These are phyloP conservation scores for Callipepla squamata DNA, from an alignment of 2,113 vertebrate genomes.

Conservation along the genomic window DNA sequence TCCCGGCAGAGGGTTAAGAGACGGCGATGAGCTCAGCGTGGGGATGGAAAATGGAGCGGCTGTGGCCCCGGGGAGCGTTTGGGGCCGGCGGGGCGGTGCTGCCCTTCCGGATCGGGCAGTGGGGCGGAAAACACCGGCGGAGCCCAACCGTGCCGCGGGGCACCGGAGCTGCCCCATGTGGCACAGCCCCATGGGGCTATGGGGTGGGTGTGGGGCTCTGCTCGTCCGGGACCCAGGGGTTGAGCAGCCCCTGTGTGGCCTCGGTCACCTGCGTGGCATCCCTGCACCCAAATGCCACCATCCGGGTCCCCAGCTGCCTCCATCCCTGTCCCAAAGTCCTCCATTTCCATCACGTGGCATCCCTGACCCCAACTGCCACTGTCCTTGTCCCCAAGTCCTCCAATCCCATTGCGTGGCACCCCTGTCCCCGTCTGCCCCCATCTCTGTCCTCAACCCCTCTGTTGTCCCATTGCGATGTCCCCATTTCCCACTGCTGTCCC, in stretches of 20 bases:
- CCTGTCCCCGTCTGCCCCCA: too few relatives aligned
- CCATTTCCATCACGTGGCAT: too few relatives aligned
- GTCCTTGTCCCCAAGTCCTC: too few relatives aligned
- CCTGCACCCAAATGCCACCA: not conserved
- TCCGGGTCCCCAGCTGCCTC: not conserved
- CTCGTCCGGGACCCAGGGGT: too few relatives aligned
- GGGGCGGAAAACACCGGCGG: not conserved
- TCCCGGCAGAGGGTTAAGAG: not conserved
- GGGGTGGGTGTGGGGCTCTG: rapidly evolving
- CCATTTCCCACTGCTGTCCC: too few relatives aligned
- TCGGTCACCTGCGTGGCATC: not conserved
- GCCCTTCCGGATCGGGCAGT: not conserved
- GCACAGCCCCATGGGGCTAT: too few relatives aligned
- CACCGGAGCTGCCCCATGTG: not conserved
- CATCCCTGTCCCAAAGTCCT: too few relatives aligned
- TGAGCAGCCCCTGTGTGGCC: not conserved
- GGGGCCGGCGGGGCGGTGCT: not conserved
- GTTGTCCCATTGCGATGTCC: not conserved
- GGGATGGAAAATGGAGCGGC: conserved; percentile 42
- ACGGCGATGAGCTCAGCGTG: not conserved
- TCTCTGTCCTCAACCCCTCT: not conserved
- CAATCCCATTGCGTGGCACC: not conserved
- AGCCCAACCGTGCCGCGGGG: not conserved
- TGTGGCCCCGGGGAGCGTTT: not conserved
- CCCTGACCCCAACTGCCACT: too few relatives aligned